Evolutionary conservation across 37 sponge, comb jelly and placozoan species (phyloP), one percentile per base, ranked within the genome.

Genomic region (Chondrosia reniformis): DNA sequence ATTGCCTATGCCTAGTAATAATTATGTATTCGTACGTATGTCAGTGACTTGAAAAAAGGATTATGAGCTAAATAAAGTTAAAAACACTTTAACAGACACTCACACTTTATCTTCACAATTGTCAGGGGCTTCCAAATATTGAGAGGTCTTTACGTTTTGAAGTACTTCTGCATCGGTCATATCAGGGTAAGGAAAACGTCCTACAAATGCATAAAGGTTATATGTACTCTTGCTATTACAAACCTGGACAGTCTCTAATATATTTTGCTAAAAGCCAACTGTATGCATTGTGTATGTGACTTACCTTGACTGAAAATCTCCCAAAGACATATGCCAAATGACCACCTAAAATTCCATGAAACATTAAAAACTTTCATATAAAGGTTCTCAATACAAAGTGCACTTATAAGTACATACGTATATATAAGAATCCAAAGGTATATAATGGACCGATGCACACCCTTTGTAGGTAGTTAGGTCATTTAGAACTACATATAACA

Each of bases 261-360:
- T 49, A 49, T 49, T 10, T 49, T 49, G 52, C 10, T 49, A 15
- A 49, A 49, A 30, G 28, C 4, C 30, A 30, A 59, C 22, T 59
- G 61, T 59, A 59, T 59, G 22, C 61, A 59, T 30, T 10, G n/a
- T 19, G 17, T 30, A 59, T 13, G 7, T 31, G 22, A 31, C 9
- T 3, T 40, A 69, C 72, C 72, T 69, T 69, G 72, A 69, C 72
- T 69, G 43, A 69, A 69, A 7, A 69, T 37, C 44, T 69, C 72
- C 72, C 72, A 69, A 24, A 69, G 36, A 25, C 44, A 43, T 21
- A 69, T 44, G 19, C 72, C 72, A 69, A 69, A 69, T 9, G 72
- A 69, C 72, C 72, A 69, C 36, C 72, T 69, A 37, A 4, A 69
- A 6, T 49, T 49, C 15, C 3, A 28, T n/a, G n/a, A n/a, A n/a